These are phyloP conservation scores for Hyperoplus lanceolatus DNA, from an alignment of 2,797 vertebrate genomes.

Conservation along the genomic window DNA sequence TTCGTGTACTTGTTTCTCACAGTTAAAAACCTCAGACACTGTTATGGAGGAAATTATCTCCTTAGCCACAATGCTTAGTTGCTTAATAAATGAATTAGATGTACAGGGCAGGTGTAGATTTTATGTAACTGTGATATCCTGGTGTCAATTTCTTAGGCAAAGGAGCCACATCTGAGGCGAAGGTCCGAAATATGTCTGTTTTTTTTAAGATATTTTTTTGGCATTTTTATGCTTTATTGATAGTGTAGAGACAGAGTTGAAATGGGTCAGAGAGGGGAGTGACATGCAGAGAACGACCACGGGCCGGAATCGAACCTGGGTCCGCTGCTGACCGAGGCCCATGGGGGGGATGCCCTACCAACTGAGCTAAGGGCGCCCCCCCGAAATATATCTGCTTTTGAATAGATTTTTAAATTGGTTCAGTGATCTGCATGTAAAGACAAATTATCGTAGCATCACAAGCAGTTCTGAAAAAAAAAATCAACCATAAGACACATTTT, in stretches of 20 bases:
- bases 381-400: background rate
- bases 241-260: too few species aligned
- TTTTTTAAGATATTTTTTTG: too few species aligned
- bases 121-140: background rate
- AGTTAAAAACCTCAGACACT: background rate
- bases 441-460: background rate
- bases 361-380: too few species aligned
- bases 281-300: too few species aligned
- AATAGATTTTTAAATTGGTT: background rate
- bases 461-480: conserved; percentile 26
- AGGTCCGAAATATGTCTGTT: too few species aligned
- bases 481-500: conserved; percentile 14
- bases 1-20: background rate
- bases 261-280: too few species aligned
- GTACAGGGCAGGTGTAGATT: background rate
- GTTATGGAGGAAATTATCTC: background rate
- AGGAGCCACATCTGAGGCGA: too few species aligned
- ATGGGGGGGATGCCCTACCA: too few species aligned
- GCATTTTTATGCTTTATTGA: too few species aligned
- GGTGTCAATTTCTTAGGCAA: background rate
- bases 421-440: background rate
- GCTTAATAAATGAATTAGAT: background rate
- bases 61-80: background rate
- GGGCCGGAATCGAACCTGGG: too few species aligned
- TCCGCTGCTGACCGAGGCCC: too few species aligned